Evolutionary conservation across 1,140 invertebrate genomes (phyloP), one percentile per base, ranked within the genome.

Genomic region (Pentalonia nigronervosa): DNA sequence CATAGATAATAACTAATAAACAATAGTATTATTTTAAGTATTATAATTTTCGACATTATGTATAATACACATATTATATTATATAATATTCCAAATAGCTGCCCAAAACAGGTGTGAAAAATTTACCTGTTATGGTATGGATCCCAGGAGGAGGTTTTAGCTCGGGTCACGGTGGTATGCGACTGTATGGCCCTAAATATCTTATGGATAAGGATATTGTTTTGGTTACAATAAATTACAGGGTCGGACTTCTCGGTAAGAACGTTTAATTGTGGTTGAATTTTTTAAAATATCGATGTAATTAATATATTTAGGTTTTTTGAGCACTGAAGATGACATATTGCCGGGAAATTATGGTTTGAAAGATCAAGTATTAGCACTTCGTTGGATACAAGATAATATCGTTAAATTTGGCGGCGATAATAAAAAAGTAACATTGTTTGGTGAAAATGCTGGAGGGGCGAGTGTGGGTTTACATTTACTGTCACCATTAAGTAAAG

Each of bases 371-470:
- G 95, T 96, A 0, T 94, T 96, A 93, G 97, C 97, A 8, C 94
- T 97, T 2, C 95, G 96, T 94, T 97, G 97, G 97, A 95, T 97
- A 6, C 95, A 95, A 95, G 95, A 95, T 36, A 96, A 97, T 94
- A 96, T 96, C 89, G 95, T 95, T 81, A 95, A 95, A 94, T 97
- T 97, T 94, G 96, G 96, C 2, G 96, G 96, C 3, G 95, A 97
- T 94, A 96, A 96, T 34, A 95, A 96, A 88, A 96, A 95, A 60
- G 94, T 96, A 21, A 96, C 96, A 8, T 93, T 96, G 0, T 95
- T 95, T 20, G 96, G 96, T 0, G 95, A 95, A 93, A 96, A 96
- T 2, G 96, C 96, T 4, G 96, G 96, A 0, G 96, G 95, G 41
- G 96, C 96, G 30, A 96, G 96, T 94, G 96, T 96, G 0, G 90